Evolutionary conservation across 1,140 invertebrate genomes (phyloP).

Genomic region (Scaptomyza hsui): DNA sequence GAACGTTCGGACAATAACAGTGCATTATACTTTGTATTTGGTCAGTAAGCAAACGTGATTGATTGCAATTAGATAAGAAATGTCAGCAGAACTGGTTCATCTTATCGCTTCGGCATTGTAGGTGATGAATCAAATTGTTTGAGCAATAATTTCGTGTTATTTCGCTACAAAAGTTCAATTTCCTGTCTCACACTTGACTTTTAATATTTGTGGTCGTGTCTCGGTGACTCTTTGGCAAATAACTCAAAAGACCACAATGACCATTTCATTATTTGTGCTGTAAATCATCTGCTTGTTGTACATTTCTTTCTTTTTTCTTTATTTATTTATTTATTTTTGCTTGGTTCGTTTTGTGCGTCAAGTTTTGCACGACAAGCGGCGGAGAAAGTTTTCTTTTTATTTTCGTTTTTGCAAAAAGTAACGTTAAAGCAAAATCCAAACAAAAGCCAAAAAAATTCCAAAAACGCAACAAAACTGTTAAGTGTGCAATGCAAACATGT

Average conservation of each 20-base stretch:
- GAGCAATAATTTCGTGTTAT: neutral
- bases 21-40: constrained; percentile 14
- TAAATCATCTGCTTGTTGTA: constrained; percentile 77
- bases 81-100: neutral
- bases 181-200: constrained; percentile 54
- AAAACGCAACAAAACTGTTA: constrained; percentile 65
- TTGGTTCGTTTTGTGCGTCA: constrained; percentile 54
- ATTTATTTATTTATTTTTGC: constrained; percentile 18
- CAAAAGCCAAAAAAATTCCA: constrained; percentile 53
- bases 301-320: constrained; percentile 42
- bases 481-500: constrained; percentile 67
- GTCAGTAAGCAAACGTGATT: constrained; percentile 59
- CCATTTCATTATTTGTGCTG: constrained; percentile 59
- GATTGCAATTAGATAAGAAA: constrained; percentile 43
- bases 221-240: constrained; percentile 49
- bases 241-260: constrained; percentile 59
- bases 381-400: constrained; percentile 73
- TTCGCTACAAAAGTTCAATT: constrained; percentile 62
- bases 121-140: constrained; percentile 36
- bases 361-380: constrained; percentile 65
- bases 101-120: neutral
- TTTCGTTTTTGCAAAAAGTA: constrained; percentile 60
- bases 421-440: constrained; percentile 55
- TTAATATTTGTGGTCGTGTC: constrained; percentile 11
- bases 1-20: neutral